Percentiles rank a stretch among this genome's conserved stretches.
phyloP scores from a whole-genome alignment of 2,797 vertebrate species.

The Sternarchorhynchus goeldii region DNA sequence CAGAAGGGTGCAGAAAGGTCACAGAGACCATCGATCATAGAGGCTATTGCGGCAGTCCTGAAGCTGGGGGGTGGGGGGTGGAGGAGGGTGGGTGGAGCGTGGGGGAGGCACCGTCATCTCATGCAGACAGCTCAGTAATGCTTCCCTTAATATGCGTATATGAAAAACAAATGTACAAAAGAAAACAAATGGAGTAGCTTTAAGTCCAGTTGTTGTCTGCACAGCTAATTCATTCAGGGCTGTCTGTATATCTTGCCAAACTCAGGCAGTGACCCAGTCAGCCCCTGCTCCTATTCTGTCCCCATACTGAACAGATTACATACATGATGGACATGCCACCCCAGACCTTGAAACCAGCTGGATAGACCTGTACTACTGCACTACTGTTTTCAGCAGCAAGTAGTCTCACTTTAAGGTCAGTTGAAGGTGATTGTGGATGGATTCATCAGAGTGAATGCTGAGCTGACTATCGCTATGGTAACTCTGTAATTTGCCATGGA shows the following conservation, averaged over 20 bases:
- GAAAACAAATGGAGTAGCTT: conserved; percentile 12
- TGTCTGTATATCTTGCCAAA: conserved; percentile 15
- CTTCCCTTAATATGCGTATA: not conserved
- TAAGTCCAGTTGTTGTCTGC: conserved; percentile 25
- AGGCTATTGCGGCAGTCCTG: not conserved
- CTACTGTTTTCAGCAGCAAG: not conserved
- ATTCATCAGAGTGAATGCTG: not conserved
- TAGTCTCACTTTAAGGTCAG: conserved; percentile 9
- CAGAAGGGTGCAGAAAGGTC: not conserved
- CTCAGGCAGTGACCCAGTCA: conserved; percentile 22
- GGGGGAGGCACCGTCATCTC: too few relatives aligned
- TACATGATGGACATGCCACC: conserved; percentile 2
- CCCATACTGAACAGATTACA: not conserved
- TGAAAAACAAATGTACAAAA: not conserved
- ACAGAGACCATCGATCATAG: not conserved
- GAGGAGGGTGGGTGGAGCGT: not conserved
- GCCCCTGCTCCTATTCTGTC: not conserved
- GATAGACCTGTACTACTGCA: not conserved
- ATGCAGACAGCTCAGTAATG: conserved; percentile 11
- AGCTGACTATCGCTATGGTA: not conserved
- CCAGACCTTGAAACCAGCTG: conserved; percentile 14
- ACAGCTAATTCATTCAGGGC: conserved; percentile 22
- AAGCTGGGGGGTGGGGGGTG: not conserved
- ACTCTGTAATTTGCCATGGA: not conserved
- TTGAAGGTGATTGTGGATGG: not conserved